phyloP scores from a whole-genome alignment of 2,797 vertebrate genomes.

The Urosaurus nigricauda region DNA sequence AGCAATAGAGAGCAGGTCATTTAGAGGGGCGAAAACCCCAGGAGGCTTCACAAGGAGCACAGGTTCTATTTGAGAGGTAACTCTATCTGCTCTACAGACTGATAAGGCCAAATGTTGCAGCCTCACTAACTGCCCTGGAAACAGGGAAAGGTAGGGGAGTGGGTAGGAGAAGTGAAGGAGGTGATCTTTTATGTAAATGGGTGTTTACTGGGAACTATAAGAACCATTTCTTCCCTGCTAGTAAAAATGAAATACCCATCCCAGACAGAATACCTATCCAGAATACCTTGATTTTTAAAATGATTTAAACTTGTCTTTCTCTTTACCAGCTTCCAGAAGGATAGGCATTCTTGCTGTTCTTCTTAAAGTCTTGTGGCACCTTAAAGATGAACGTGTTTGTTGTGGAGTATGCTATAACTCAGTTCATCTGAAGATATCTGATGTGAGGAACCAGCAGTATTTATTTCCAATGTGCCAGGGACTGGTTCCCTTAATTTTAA shows the following conservation, averaged over 20 bases:
- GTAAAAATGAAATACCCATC: background rate
- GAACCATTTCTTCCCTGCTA: background rate
- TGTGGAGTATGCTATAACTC: background rate
- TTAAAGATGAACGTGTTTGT: background rate
- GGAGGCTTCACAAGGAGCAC: slow-evolving; percentile 11
- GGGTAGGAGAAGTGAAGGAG: background rate
- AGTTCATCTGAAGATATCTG: background rate
- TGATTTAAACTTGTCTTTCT: background rate
- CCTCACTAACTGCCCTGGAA: slow-evolving; percentile 15
- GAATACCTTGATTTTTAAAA: background rate
- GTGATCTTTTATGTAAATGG: background rate
- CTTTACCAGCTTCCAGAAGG: background rate
- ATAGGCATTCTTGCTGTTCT: background rate
- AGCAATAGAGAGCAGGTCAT: slow-evolving; percentile 4
- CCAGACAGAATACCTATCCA: background rate
- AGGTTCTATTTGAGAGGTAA: slow-evolving; percentile 28
- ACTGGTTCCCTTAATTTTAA: too few species aligned
- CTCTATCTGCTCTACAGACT: slow-evolving; percentile 8
- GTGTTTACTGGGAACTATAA: background rate
- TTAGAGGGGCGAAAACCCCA: slow-evolving; percentile 1
- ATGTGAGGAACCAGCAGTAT: too few species aligned
- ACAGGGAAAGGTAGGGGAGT: background rate
- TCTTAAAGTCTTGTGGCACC: background rate
- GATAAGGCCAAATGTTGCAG: slow-evolving; percentile 29
- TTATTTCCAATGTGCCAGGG: too few species aligned